Percentiles rank a stretch among this genome's conserved stretches.
Evolutionary conservation across 2,888 invertebrate genomes (phyloP).

Genomic region (Caenorhabditis sinica): DNA sequence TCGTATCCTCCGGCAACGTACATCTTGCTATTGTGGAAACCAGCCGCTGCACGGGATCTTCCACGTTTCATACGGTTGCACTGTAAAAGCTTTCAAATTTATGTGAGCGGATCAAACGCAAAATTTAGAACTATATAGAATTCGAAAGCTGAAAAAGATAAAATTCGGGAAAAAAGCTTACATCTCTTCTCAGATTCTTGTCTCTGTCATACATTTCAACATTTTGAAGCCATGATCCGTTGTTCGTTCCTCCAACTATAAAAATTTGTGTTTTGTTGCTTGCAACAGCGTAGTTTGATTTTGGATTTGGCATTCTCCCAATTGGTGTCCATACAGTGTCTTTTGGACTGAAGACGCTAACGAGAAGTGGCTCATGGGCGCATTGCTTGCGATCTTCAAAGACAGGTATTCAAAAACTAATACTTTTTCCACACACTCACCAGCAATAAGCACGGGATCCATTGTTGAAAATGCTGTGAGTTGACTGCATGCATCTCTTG

Average conservation of each 20-base stretch:
- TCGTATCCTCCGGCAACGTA: slow-evolving; percentile 65
- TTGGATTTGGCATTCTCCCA: slow-evolving; percentile 62
- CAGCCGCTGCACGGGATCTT: slow-evolving; percentile 61
- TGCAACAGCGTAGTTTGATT: slow-evolving; percentile 64
- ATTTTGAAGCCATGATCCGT: slow-evolving; percentile 49
- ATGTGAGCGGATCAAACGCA: background rate
- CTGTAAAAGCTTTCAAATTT: slow-evolving; percentile 37
- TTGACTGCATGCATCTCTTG: slow-evolving; percentile 23
- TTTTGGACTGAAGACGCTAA: slow-evolving; percentile 56
- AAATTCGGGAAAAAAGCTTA: slow-evolving; percentile 17
- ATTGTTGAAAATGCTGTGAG: slow-evolving; percentile 18
- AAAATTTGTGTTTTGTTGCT: slow-evolving; percentile 46
- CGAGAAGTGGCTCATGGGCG: slow-evolving; percentile 52
- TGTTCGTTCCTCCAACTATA: slow-evolving; percentile 65
- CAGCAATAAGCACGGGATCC: slow-evolving; percentile 48
- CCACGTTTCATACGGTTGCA: slow-evolving; percentile 39
- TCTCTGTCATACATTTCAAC: slow-evolving; percentile 62
- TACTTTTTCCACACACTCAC: too few relatives aligned
- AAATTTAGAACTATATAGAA: background rate
- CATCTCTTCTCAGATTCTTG: slow-evolving; percentile 60
- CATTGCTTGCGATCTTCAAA: slow-evolving; percentile 63
- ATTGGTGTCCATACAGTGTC: slow-evolving; percentile 34
- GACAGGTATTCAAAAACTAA: background rate
- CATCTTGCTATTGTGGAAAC: slow-evolving; percentile 59
- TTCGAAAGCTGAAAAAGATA: too few relatives aligned